A percentile compares a stretch with the other conserved stretches of the same genome.
phyloP scores from a whole-genome alignment of 2,888 invertebrate genomes.

The Dexiosoma caninum region DNA sequence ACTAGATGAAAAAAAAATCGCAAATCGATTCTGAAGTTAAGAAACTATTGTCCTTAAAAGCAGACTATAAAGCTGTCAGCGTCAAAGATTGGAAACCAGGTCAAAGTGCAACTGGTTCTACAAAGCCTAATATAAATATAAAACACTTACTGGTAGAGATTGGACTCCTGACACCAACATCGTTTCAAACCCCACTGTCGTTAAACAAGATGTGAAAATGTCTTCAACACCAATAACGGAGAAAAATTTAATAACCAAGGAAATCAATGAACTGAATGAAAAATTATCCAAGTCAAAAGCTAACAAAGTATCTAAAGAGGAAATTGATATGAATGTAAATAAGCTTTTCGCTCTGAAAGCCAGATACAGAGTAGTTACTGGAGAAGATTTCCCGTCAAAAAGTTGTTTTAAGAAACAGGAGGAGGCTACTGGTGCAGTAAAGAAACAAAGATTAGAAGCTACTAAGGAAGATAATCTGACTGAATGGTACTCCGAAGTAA shows the following conservation, averaged over 20 bases:
- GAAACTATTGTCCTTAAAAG: slow-evolving; percentile 81
- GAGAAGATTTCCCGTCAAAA: slow-evolving; percentile 78
- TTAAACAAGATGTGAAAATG: slow-evolving; percentile 61
- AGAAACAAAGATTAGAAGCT: slow-evolving; percentile 96
- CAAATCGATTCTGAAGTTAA: slow-evolving; percentile 80
- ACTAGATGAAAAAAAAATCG: slow-evolving; percentile 77
- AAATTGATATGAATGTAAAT: slow-evolving; percentile 78
- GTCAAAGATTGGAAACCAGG: slow-evolving; percentile 82
- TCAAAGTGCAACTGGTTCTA: slow-evolving; percentile 64
- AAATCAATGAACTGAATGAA: slow-evolving; percentile 81
- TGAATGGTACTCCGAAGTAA: slow-evolving; percentile 98
- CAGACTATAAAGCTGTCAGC: slow-evolving; percentile 82
- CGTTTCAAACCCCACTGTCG: slow-evolving; percentile 34
- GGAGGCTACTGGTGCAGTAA: slow-evolving; percentile 80
- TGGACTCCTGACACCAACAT: slow-evolving; percentile 75
- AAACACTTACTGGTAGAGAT: slow-evolving; percentile 78
- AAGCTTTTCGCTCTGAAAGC: slow-evolving; percentile 81
- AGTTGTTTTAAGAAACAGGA: slow-evolving; percentile 76
- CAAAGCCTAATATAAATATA: slow-evolving; percentile 78
- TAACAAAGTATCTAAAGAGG: slow-evolving; percentile 78
- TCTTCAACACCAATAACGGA: slow-evolving; percentile 63
- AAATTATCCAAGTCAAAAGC: slow-evolving; percentile 80
- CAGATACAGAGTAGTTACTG: slow-evolving; percentile 81
- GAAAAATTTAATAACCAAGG: slow-evolving; percentile 75
- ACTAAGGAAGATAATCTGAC: slow-evolving; percentile 94